Evolutionary conservation across 2,113 vertebrate genomes (phyloP), one percentile per base, ranked within the genome.

Genomic region (Cyrtonyx montezumae): DNA sequence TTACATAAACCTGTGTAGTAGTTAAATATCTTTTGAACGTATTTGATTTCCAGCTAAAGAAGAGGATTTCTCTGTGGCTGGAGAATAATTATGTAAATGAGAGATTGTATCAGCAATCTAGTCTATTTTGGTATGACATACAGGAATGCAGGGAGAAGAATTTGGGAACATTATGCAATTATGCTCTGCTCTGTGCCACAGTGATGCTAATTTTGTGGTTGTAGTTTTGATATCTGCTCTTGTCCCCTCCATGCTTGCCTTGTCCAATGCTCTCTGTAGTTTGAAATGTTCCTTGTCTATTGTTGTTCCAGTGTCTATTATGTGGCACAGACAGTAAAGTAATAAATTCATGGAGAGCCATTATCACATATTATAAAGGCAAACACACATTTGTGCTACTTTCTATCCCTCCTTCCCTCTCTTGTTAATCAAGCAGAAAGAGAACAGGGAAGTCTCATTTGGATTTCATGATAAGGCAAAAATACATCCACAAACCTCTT

Each of bases 121-220:
- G 56, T 30, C 22, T 65, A 14, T 22, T 34, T 34, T 55, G 36
- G 16, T 76, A 51, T 1, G 6, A 32, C 23, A 67, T 49, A 20
- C 22, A 34, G 32, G 40, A 16, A 67, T 28, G n/a, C 10, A 61
- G 30, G 8, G 12, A 69, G 49, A 53, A 63, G 9, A 61, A 30
- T 75, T 46, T 7, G 11, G 12, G 56, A 59, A 19, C 32, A 13
- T 82, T 77, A 26, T 6, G 34, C 1, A 2, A 43, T 37, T 49
- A 15, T n/a, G 25, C 34, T 23, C 8, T 40, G 19, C 48, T 0
- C 0, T 36, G 13, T 56, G 46, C 22, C 42, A 68, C 6, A 14
- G 13, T 19, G 14, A 28, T 28, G 51, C 26, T 25, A 51, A 28
- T 53, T 28, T 26, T 53, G 51, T 49, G 23, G 28, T 19, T 56